Conservation (phyloP, 2,113 vertebrate species). For the Serilophus lunatus region DNA sequence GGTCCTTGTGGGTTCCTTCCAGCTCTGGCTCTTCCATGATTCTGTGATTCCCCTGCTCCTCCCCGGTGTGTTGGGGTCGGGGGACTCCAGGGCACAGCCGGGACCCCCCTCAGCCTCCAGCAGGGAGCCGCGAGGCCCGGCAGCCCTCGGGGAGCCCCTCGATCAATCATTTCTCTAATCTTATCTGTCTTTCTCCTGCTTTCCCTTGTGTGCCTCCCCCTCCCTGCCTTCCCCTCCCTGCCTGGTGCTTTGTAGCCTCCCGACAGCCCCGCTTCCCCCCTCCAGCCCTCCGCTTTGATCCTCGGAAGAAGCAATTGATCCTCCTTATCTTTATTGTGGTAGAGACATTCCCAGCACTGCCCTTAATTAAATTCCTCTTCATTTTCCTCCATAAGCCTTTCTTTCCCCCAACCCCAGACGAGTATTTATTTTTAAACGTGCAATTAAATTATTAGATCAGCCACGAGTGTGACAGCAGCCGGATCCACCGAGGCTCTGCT, state of each 20-base stretch:
- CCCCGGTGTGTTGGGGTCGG: rapidly evolving
- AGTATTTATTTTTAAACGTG: not conserved
- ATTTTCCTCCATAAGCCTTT: not conserved
- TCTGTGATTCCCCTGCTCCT: not conserved
- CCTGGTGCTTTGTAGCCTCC: not conserved
- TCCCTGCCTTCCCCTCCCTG: not conserved
- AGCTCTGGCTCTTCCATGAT: not conserved
- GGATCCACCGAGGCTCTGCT: not conserved
- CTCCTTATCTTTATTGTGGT: slow-evolving; percentile 58
- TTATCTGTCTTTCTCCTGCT: not conserved
- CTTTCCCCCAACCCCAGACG: not conserved
- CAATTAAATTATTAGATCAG: not conserved
- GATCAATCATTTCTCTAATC: not conserved
- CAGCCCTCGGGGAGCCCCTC: not conserved
- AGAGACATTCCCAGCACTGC: slow-evolving; percentile 44
- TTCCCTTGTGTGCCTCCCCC: not conserved
- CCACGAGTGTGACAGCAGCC: not conserved
- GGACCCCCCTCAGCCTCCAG: not conserved
- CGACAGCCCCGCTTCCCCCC: not conserved
- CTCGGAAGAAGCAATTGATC: slow-evolving; percentile 54
- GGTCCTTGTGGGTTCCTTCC: not conserved
- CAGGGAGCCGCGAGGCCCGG: rapidly evolving
- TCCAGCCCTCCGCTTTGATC: slow-evolving; percentile 47
- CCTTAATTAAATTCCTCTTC: slow-evolving; percentile 61
- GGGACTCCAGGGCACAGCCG: not conserved